phyloP scores from a whole-genome alignment of 2,888 invertebrate genomes.

The Herminia tarsipennalis region DNA sequence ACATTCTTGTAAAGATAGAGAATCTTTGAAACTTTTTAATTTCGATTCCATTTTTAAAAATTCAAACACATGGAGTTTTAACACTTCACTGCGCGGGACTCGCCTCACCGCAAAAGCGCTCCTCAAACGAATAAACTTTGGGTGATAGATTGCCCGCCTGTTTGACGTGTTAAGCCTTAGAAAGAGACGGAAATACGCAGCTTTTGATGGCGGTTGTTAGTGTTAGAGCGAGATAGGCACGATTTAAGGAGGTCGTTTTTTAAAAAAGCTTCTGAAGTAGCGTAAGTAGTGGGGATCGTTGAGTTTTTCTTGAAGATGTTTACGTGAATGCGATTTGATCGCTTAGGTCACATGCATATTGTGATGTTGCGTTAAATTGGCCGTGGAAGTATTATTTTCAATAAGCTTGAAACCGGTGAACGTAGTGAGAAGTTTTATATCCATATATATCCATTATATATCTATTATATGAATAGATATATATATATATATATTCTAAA shows the following conservation, averaged over 20 bases:
- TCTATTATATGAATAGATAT: too few relatives aligned
- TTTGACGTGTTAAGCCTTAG: slow-evolving; percentile 77
- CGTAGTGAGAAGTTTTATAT: too few relatives aligned
- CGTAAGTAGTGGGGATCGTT: slow-evolving; percentile 84
- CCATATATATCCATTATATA: too few relatives aligned
- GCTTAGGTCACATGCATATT: slow-evolving; percentile 64
- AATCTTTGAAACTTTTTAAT: slow-evolving; percentile 70
- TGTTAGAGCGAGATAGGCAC: slow-evolving; percentile 56
- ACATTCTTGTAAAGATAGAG: slow-evolving; percentile 69
- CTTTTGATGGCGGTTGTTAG: slow-evolving; percentile 4
- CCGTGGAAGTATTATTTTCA: too few relatives aligned
- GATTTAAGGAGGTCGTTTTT: slow-evolving; percentile 73
- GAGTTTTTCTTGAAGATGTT: slow-evolving; percentile 85
- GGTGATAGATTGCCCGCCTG: slow-evolving; percentile 81
- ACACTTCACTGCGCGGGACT: slow-evolving; percentile 65
- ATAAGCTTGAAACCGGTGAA: too few relatives aligned
- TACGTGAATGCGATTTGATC: slow-evolving; percentile 83
- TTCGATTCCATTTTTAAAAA: slow-evolving; percentile 73
- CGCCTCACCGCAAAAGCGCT: slow-evolving; percentile 82
- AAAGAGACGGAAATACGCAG: slow-evolving; percentile 58
- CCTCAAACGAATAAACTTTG: slow-evolving; percentile 83
- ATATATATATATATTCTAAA: too few relatives aligned
- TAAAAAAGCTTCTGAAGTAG: slow-evolving; percentile 80
- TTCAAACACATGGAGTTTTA: slow-evolving; percentile 58
- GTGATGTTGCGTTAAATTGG: slow-evolving; percentile 58